Evolutionary conservation across 1,140 invertebrate genomes (phyloP).

Genomic region (Solenopsis invicta): DNA sequence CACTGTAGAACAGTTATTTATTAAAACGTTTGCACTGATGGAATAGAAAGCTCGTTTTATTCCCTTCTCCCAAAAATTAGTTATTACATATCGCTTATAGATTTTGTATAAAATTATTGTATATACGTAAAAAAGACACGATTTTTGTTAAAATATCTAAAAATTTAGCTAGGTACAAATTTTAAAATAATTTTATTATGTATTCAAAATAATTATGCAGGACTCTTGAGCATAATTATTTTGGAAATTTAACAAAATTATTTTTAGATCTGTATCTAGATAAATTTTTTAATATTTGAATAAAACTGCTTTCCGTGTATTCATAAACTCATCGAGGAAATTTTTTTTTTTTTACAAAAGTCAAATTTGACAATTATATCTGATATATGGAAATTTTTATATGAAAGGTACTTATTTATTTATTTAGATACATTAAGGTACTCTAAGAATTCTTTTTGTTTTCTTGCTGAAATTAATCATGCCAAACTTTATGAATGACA

Average conservation of each 20-base stretch:
- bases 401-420: background rate
- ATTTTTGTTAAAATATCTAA: too few relatives aligned
- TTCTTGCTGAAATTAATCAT: too few relatives aligned
- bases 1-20: background rate
- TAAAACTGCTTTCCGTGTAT: too few relatives aligned
- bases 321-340: background rate
- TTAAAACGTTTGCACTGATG: constrained; percentile 19
- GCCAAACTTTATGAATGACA: too few relatives aligned
- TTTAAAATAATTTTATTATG: too few relatives aligned
- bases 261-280: too few relatives aligned
- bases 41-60: background rate
- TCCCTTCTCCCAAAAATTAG: background rate
- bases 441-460: too few relatives aligned
- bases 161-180: too few relatives aligned
- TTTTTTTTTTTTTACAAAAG: background rate
- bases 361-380: background rate
- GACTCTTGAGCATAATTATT: too few relatives aligned
- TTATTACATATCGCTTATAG: background rate
- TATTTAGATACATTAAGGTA: background rate
- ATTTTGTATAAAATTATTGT: background rate
- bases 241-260: too few relatives aligned
- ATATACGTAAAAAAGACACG: background rate
- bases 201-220: too few relatives aligned
- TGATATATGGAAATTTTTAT: background rate
- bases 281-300: too few relatives aligned